These are phyloP conservation scores for Glaucopsyche alexis DNA, from an alignment of 2,888 invertebrate genomes.

Conservation along the genomic window DNA sequence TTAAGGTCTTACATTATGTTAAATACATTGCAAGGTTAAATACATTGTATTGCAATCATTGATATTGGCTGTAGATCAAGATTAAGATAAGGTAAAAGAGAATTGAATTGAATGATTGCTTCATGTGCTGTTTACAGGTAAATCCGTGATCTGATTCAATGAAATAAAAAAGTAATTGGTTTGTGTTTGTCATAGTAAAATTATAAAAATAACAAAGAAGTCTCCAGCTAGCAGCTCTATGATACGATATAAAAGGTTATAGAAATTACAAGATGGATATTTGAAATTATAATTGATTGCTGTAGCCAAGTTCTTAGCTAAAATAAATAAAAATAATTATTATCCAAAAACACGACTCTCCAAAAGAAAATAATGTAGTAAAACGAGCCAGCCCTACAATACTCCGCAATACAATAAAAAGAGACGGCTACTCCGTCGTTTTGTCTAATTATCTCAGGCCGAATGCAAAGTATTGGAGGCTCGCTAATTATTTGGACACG, in stretches of 20 bases:
- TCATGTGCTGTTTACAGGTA: neutral
- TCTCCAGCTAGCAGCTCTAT: no score
- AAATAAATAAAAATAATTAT: neutral
- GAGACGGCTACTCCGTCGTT: conserved; percentile 40
- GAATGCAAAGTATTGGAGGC: conserved; percentile 48
- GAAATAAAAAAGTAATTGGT: neutral
- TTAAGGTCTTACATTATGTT: neutral
- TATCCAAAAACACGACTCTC: neutral
- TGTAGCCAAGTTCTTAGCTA: no score
- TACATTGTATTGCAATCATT: conserved; percentile 1
- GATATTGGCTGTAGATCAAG: neutral
- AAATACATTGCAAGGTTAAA: neutral
- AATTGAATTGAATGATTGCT: neutral
- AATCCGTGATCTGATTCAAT: neutral
- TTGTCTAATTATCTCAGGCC: conserved; percentile 45
- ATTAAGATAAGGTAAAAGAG: neutral
- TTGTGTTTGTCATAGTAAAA: no score
- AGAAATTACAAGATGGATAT: no score
- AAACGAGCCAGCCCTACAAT: conserved; percentile 44
- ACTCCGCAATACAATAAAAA: conserved; percentile 41
- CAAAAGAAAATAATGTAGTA: neutral
- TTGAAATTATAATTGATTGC: no score
- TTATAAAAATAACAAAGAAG: no score
- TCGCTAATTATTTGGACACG: conserved; percentile 47
- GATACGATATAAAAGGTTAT: no score